Percentiles rank a stretch among this genome's conserved stretches.
These are phyloP conservation scores for Aeoliscus strigatus DNA, from an alignment of 2,797 vertebrate genomes.

Conservation along the genomic window DNA sequence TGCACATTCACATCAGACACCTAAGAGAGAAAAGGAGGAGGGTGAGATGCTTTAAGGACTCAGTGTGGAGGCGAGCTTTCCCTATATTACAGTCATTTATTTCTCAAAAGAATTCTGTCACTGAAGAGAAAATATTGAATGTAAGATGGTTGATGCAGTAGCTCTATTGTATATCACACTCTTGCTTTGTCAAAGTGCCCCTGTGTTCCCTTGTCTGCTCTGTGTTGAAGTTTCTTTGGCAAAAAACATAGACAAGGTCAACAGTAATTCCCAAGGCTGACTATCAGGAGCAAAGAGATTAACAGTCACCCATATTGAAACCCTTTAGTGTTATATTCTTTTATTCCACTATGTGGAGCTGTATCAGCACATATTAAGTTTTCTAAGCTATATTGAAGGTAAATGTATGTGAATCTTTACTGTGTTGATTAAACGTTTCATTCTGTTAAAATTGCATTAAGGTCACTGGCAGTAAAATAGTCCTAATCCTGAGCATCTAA, in stretches of 20 bases:
- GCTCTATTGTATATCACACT: no score
- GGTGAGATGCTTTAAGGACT: conserved; percentile 48
- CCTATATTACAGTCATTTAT: conserved; percentile 64
- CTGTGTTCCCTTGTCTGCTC: conserved; percentile 30
- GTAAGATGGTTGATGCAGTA: no score
- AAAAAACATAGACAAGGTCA: conserved; percentile 60
- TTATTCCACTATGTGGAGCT: conserved; percentile 7
- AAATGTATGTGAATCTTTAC: conserved; percentile 50
- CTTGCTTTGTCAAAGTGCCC: no score
- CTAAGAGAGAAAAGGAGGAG: conserved; percentile 31
- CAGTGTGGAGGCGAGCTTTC: conserved; percentile 49
- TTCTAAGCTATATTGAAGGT: conserved; percentile 28
- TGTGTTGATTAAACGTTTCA: conserved; percentile 26
- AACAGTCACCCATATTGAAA: conserved; percentile 44
- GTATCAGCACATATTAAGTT: conserved; percentile 7
- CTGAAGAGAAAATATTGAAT: conserved; percentile 42
- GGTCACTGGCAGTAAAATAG: conserved; percentile 58
- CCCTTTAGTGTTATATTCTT: conserved; percentile 27
- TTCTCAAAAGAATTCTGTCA: conserved; percentile 52
- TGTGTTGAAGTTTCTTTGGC: conserved; percentile 50
- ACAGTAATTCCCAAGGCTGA: conserved; percentile 57
- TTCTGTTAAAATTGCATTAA: conserved; percentile 59
- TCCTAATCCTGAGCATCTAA: conserved; percentile 72
- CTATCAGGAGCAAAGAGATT: conserved; percentile 55
- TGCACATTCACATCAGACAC: conserved; percentile 67